Evolutionary conservation across 2,888 invertebrate genomes (phyloP).

Genomic region (Rotaria magnacalcarata): DNA sequence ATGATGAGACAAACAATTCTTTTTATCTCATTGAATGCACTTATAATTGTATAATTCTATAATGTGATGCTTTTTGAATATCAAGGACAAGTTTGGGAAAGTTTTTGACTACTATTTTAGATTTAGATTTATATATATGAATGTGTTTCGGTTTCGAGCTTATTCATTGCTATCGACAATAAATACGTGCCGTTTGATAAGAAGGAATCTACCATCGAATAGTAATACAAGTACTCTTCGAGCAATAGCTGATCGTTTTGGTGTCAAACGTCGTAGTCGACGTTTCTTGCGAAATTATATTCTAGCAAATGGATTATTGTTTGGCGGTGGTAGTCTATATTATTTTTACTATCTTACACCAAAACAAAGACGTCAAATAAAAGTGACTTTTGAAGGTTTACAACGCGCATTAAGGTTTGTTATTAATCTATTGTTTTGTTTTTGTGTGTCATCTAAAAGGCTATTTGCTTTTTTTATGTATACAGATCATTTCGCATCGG

Average conservation of each 20-base stretch:
- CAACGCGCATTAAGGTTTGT: slow-evolving; percentile 22
- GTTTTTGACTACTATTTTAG: neutral
- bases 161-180: neutral
- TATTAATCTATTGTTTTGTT: neutral
- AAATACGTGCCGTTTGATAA: neutral
- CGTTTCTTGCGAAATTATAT: neutral
- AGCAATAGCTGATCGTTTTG: neutral
- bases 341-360: slow-evolving; percentile 27
- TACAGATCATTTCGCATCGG: slow-evolving; percentile 39
- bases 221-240: neutral
- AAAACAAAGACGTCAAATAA: slow-evolving; percentile 38
- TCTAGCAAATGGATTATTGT: neutral
- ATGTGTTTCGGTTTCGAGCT: neutral
- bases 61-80: neutral
- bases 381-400: slow-evolving; percentile 37
- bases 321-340: slow-evolving; percentile 24
- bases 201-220: neutral
- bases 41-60: neutral
- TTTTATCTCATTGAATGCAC: neutral
- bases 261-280: neutral
- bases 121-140: neutral
- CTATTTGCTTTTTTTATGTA: neutral
- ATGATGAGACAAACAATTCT: neutral
- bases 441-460: neutral
- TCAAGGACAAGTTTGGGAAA: neutral